Percentiles rank a stretch among this genome's conserved stretches.
phyloP scores from a whole-genome alignment of 2,888 invertebrate genomes.

The Pardosa pseudoannulata region DNA sequence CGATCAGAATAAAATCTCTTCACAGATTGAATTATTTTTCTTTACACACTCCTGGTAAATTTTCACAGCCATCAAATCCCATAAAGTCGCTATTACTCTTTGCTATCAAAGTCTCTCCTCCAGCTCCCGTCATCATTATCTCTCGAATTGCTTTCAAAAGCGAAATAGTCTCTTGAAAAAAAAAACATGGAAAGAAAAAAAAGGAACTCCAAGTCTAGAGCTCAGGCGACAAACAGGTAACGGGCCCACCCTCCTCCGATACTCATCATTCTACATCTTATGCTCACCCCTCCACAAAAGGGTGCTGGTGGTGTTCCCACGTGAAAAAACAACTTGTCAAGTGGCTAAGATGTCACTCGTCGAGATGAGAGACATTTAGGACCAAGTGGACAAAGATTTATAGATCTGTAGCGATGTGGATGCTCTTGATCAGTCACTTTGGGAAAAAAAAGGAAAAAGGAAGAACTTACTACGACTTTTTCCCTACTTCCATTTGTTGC shows the following conservation, averaged over 20 bases:
- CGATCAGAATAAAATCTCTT: too few species aligned
- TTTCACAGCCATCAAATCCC: too few species aligned
- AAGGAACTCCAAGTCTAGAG: not conserved
- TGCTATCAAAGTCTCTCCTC: too few species aligned
- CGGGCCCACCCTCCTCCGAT: not conserved
- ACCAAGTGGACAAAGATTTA: conserved; percentile 69
- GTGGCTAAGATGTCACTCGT: conserved; percentile 39
- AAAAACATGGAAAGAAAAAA: not conserved
- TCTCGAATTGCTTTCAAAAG: not conserved
- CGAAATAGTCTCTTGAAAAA: too few species aligned
- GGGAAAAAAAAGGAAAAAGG: too few species aligned
- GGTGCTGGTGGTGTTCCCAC: conserved; percentile 50
- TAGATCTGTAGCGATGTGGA: conserved; percentile 19
- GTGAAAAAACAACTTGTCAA: conserved; percentile 68
- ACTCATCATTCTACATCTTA: not conserved
- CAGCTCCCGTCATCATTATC: too few species aligned
- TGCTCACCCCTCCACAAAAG: not conserved
- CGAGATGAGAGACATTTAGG: conserved; percentile 50
- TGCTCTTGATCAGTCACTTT: not conserved
- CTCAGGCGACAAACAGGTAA: conserved; percentile 2
- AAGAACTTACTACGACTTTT: not conserved
- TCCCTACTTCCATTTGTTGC: not conserved
- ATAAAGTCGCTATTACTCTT: too few species aligned
- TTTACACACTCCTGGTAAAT: too few species aligned
- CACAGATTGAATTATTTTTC: too few species aligned